Evolutionary conservation across 2,797 vertebrate species (phyloP).

Genomic region (Argentina silus): DNA sequence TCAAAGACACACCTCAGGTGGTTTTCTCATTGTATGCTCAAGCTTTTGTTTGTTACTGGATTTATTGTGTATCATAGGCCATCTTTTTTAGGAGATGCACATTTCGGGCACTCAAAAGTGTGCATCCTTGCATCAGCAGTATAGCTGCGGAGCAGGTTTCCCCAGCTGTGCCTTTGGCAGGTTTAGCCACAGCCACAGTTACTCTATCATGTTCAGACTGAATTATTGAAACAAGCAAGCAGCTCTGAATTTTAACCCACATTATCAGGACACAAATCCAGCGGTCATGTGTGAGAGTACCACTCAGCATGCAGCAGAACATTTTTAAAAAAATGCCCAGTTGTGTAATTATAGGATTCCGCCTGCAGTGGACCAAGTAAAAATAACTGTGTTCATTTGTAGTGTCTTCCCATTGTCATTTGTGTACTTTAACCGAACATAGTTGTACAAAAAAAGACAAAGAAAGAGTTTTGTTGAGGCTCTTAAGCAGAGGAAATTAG

Average conservation of each 20-base stretch:
- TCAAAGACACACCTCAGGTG: too few species aligned
- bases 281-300: slow-evolving; percentile 32
- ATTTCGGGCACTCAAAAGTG: background rate
- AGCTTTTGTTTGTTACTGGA: background rate
- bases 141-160: slow-evolving; percentile 41
- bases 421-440: background rate
- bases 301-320: slow-evolving; percentile 32
- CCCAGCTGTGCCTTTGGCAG: slow-evolving; percentile 46
- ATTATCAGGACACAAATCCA: slow-evolving; percentile 52
- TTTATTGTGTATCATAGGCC: slow-evolving; percentile 10
- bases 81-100: background rate
- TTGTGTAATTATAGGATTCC: slow-evolving; percentile 56
- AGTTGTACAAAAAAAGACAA: background rate
- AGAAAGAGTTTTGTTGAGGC: background rate
- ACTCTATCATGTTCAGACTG: slow-evolving; percentile 43
- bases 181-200: slow-evolving; percentile 48
- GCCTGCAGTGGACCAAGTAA: slow-evolving; percentile 30
- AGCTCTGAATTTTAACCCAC: slow-evolving; percentile 49
- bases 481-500: background rate
- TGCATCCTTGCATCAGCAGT: slow-evolving; percentile 8
- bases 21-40: too few species aligned
- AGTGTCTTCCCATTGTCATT: slow-evolving; percentile 18
- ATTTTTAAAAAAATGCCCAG: slow-evolving; percentile 43
- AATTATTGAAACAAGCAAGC: slow-evolving; percentile 62
- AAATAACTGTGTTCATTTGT: slow-evolving; percentile 28